phyloP scores from a whole-genome alignment of 2,797 vertebrate genomes.

The Tinamus major region DNA sequence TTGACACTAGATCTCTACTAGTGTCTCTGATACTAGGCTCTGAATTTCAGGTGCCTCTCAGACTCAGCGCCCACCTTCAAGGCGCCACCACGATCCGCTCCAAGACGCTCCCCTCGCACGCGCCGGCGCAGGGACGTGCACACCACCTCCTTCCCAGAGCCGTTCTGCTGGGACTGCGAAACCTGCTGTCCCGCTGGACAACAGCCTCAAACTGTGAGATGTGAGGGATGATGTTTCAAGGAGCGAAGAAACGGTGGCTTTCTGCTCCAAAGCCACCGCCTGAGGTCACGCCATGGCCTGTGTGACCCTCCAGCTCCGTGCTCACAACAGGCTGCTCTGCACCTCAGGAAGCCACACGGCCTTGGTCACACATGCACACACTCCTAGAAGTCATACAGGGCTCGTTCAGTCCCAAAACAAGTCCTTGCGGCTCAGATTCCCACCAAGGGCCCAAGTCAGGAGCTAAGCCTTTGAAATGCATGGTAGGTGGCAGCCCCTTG shows the following conservation, averaged over 20 bases:
- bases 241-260: not conserved
- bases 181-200: not conserved
- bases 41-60: not conserved
- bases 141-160: not conserved
- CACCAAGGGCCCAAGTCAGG: not conserved
- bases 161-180: not conserved
- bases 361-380: accelerated
- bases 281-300: not conserved
- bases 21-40: not conserved
- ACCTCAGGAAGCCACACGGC: not conserved
- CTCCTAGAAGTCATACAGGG: not conserved
- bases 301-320: not conserved
- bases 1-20: no score
- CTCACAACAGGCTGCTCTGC: not conserved
- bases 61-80: not conserved
- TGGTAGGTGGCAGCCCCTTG: no score
- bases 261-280: not conserved
- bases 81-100: not conserved
- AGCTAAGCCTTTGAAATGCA: not conserved
- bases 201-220: accelerated
- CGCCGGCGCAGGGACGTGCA: not conserved
- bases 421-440: not conserved
- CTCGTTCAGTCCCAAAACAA: not conserved
- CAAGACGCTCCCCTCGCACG: not conserved
- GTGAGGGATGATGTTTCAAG: not conserved